Evolutionary conservation across 2,797 vertebrate genomes (phyloP).

Genomic region (Cryptoprocta ferox): DNA sequence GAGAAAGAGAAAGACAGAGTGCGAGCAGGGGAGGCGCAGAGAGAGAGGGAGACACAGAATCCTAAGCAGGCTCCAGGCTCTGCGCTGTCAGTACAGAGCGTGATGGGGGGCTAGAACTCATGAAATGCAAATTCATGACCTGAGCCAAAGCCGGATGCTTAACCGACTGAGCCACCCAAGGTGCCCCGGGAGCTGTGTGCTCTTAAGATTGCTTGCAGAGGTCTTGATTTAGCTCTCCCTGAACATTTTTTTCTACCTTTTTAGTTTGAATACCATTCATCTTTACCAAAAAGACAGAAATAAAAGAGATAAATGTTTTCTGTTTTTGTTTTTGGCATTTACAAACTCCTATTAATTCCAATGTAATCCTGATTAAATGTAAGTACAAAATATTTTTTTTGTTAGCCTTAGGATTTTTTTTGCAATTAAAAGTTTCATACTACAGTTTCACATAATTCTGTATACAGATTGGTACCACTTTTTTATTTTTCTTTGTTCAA

Average conservation of each 20-base stretch:
- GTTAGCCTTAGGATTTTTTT: background rate
- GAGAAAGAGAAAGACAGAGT: too few species aligned
- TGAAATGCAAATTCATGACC: too few species aligned
- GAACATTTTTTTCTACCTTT: background rate
- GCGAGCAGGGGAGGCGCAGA: too few species aligned
- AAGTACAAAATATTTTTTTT: background rate
- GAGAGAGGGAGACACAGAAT: too few species aligned
- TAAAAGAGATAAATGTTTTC: background rate
- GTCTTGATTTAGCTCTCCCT: background rate
- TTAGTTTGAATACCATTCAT: background rate
- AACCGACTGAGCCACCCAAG: too few species aligned
- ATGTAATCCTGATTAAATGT: background rate
- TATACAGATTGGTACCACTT: background rate
- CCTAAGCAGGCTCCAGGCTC: too few species aligned
- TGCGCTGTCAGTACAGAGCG: too few species aligned
- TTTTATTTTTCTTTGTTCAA: background rate
- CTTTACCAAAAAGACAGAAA: conserved; percentile 10
- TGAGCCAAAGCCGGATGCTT: too few species aligned
- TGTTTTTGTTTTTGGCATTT: background rate
- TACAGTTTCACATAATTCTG: background rate
- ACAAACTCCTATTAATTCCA: background rate
- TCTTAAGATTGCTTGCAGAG: background rate
- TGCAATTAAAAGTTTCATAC: background rate
- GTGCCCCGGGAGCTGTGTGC: background rate
- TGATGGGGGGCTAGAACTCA: too few species aligned